Conservation (phyloP, 1,140 invertebrate genomes). For the Trypoxylus dichotomus region DNA sequence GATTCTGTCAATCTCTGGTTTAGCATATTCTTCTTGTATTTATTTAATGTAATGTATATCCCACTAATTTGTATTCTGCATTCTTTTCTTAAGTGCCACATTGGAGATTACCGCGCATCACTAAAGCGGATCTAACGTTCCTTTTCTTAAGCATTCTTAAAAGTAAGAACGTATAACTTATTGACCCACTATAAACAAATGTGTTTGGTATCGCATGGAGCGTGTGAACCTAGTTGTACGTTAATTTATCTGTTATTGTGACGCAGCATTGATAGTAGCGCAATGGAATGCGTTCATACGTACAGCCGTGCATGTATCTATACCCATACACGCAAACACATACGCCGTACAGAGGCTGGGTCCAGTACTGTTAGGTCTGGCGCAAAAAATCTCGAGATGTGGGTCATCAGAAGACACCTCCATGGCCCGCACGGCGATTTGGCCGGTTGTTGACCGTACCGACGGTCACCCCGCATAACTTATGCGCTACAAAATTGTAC, state of each 20-base stretch:
- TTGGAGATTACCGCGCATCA: background rate
- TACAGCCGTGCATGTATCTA: background rate
- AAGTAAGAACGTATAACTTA: slow-evolving; percentile 2
- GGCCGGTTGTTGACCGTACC: slow-evolving; percentile 35
- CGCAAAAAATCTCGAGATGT: slow-evolving; percentile 33
- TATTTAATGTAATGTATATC: background rate
- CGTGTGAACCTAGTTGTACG: background rate
- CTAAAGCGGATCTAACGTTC: background rate
- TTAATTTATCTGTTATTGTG: slow-evolving; percentile 7
- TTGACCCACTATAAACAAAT: background rate
- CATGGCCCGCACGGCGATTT: slow-evolving; percentile 32
- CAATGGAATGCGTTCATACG: slow-evolving; percentile 1
- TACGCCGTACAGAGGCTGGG: background rate
- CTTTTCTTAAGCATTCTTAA: background rate
- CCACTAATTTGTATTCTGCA: background rate
- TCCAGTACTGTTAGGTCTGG: slow-evolving; percentile 12
- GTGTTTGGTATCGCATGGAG: background rate
- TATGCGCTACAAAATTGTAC: background rate
- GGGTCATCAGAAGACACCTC: slow-evolving; percentile 30
- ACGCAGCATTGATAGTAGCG: background rate
- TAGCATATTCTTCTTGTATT: background rate
- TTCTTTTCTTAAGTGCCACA: background rate
- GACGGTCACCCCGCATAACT: slow-evolving; percentile 22
- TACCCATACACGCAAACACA: background rate
- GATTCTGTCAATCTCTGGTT: background rate